phyloP scores from a whole-genome alignment of 2,113 vertebrate genomes.

The Xenopus tropicalis region UCB_Xtro_10.0 CM004446.2:106064501-106065000 shows the following conservation, averaged over 20 bases:
- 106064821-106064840: slow-evolving; percentile 69
- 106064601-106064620: slow-evolving; percentile 5
- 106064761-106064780: slow-evolving; percentile 55
- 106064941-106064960: slow-evolving; percentile 81
- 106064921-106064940: slow-evolving; percentile 76
- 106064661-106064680: slow-evolving; percentile 11
- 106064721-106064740: slow-evolving; percentile 12
- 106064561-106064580: neutral
- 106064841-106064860: slow-evolving; percentile 62
- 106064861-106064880: slow-evolving; percentile 64
- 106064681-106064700: slow-evolving; percentile 28
- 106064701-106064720: slow-evolving; percentile 30
- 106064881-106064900: slow-evolving; percentile 74
- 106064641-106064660: slow-evolving; percentile 7
- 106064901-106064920: slow-evolving; percentile 71
- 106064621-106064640: slow-evolving; percentile 27
- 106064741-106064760: slow-evolving; percentile 4
- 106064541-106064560: neutral
- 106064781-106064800: slow-evolving; percentile 58
- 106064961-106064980: slow-evolving; percentile 83
- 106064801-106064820: slow-evolving; percentile 69
- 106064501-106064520: too few species aligned
- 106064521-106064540: too few species aligned
- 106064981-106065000: slow-evolving; percentile 83
- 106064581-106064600: slow-evolving; percentile 12